Conservation (phyloP, 92 coral and sea anemone species). For the Epizoanthus illoricatus region DNA sequence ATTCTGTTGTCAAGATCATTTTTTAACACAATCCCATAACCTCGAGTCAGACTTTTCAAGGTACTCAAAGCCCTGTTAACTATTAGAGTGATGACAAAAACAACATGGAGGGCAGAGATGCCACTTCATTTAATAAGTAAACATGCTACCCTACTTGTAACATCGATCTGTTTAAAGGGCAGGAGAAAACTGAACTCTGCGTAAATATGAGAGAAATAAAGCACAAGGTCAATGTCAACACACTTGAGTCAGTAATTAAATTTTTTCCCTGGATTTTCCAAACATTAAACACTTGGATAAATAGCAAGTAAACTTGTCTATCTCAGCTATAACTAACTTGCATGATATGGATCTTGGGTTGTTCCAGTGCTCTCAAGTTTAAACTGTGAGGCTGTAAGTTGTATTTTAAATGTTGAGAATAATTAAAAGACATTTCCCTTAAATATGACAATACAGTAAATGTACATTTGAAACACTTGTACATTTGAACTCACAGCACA, state of each 20-base stretch:
- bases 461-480: too few relatives aligned
- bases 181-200: neutral
- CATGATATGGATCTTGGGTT: too few relatives aligned
- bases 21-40: too few relatives aligned
- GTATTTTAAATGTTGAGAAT: too few relatives aligned
- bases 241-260: neutral
- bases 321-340: too few relatives aligned
- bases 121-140: neutral
- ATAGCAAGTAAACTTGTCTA: too few relatives aligned
- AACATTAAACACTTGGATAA: neutral
- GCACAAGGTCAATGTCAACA: neutral
- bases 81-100: neutral
- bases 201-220: neutral
- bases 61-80: neutral
- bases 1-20: too few relatives aligned
- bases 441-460: too few relatives aligned
- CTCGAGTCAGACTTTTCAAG: neutral
- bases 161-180: neutral
- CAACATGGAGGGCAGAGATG: neutral
- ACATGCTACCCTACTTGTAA: neutral
- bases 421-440: too few relatives aligned
- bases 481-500: too few relatives aligned
- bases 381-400: too few relatives aligned
- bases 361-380: too few relatives aligned
- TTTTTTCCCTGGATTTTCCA: neutral